Evolutionary conservation across 2,797 vertebrate genomes (phyloP), one percentile per base, ranked within the genome.

Genomic region (Notolabrus celidotus): DNA sequence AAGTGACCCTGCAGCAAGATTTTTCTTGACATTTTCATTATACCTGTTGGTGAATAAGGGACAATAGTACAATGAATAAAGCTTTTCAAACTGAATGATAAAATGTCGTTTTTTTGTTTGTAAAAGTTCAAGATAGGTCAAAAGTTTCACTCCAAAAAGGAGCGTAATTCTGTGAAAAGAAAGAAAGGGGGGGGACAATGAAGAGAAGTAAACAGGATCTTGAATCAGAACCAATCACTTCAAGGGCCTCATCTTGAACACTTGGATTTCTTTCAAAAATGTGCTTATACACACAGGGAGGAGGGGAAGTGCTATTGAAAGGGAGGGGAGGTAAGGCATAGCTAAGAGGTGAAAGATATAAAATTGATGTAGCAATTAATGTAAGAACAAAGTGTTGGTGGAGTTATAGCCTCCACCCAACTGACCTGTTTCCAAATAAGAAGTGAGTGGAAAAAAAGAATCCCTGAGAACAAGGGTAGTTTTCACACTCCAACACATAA

Each of bases 391-490:
- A 80, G 84, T 82, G 89, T 89, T 92, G 94, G 94, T 91, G 93
- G 93, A 95, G 93, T 94, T 95, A 91, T 83, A 94, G 89, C 66
- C 92, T 92, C 89, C 93, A 93, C 92, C 93, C 91, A 94, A 95
- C 93, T 96, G 96, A 96, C 94, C 94, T 96, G 95, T 96, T 97
- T 97, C 94, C 93, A 96, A 97, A 97, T 96, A 96, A 96, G 95
- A 91, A 93, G 88, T 86, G 90, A 65, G 52, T 71, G 75, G 94
- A 96, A 95, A 93, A 94, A 95, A 93, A 95, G 95, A 95, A 60
- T 86, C 93, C 94, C 89, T 87, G 93, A 81, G 79, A 97, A 96
- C 94, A 96, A 96, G 94, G 95, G 90, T 90, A 94, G 94, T 96
- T 96, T 97, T 95, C 95, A 95, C 92, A 95, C 94, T 91, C 89